Base-by-base conservation (phyloP, 2,888 invertebrate genomes). In the Rhabditoides inermis region DNA sequence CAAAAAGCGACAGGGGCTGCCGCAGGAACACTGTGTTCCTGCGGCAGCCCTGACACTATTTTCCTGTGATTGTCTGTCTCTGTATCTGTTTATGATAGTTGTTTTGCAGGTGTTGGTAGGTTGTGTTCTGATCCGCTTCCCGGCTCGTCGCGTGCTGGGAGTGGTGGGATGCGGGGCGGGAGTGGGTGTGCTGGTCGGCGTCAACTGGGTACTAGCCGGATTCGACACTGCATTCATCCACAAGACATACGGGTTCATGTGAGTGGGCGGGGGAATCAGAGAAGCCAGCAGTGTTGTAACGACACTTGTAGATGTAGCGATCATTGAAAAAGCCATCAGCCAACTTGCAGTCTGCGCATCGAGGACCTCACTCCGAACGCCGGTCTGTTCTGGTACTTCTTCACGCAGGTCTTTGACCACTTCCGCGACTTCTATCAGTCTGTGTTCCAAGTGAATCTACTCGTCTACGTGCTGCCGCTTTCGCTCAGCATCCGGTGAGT, bases 361-460 rank as follows among this genome's bases (percentile, higher is more conserved):
- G 88, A 89, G 2, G 95, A 98, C 78, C 81, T 95, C 61, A 87
- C 88, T 68, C 98, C 98, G 25, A 98, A 98, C 77, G 87, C 92
- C 69, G 98, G 98, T 0, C 81, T 98, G 1, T 98, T 94, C 79
- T 99, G 98, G 98, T 99, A 98, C 77, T 95, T 99, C 80, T 98
- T 99, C 78, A 94, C 92, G 0, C 95, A 98, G 82, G 92, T 95
- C 90, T 98, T 99, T 82, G 94, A 95, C 72, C 95, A 99, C 79
- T 99, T 98, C 76, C 84, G 91, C 46, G 83, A 86, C 57, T 84
- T 99, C 72, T 99, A 98, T 80, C 85, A 94, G 25, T 90, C 87
- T 76, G 88, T 92, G 63, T 95, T 98, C 78, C 95, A 95, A 83
- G 86, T 98, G 68, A 94, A 95, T 79, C 88, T 88, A 3, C 84